Base-by-base conservation (phyloP, 2,888 invertebrate genomes). In the Laspeyria flexula region DNA sequence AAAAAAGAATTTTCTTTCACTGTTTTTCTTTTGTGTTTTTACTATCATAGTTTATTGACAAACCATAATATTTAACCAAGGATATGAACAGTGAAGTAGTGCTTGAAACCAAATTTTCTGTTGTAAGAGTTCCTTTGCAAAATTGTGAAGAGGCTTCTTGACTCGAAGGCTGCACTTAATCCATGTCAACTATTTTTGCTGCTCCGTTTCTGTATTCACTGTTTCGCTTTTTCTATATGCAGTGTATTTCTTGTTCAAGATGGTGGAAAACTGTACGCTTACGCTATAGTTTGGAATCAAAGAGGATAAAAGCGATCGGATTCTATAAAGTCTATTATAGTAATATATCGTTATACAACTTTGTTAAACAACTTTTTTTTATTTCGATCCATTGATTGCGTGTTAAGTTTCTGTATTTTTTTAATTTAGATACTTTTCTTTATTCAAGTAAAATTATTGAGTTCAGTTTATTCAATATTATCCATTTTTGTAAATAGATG, bases 131-230 rank as follows among this genome's bases (percentile, higher is more conserved):
- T 79, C 79, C 81, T 85, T 84, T 83, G 72, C 77, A 73, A 71
- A 85, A 77, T 79, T 74, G 73, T 65, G 72, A 72, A 84, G 83
- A 71, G 79, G 76, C 83, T 75, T 84, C 85, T 86, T 83, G 83
- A 85, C 78, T 81, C 76, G 63, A 76, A 79, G 72, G 77, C 71
- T 65, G 71, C 76, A 77, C 81, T 83, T 69, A 73, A 77, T 83
- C 77, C 41, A 77, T 77, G 78, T 80, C 51, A 70, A 68, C 71
- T 67, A 70, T 63, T 68, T 69, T n/a, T 55, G 47, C 53, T 60
- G 57, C 56, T 25, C 47, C 15, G 39, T 48, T 66, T 68, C 51
- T 60, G 60, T 63, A 46, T 44, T 43, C 56, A 63, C 62, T 70
- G 57, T 63, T 62, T 13, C 45, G 37, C 18, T 43, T 13, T 52